Evolutionary conservation across 1,140 invertebrate genomes (phyloP), one percentile per base, ranked within the genome.

Genomic region (Trichonephila clavata): DNA sequence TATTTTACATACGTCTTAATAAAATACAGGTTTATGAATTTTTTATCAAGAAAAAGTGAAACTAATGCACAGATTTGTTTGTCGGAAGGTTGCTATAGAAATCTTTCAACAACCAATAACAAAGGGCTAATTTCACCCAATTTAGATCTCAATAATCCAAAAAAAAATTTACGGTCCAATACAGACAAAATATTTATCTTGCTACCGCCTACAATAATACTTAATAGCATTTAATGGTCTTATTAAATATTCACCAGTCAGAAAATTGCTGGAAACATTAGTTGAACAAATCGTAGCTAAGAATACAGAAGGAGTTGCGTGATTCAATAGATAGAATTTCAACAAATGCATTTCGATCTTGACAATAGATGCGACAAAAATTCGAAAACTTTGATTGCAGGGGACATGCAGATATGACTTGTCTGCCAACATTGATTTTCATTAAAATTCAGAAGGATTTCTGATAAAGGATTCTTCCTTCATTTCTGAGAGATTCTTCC

Each of bases 1-100:
- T 77, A 77, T 77, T 77, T 77, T 77, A 39, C 71, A 77, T 77
- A 32, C 27, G 13, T 77, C 68, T 77, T 77, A 77, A 77, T 77
- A 77, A 77, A 77, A 77, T 16, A 27, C 16, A 39, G 13, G 27
- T 14, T 32, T 77, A 13, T 77, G 71, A 77, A 32, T 77, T 39
- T 77, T 77, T 77, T 32, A 32, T 39, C 14, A 77, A 77, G 71
- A 39, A 77, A 77, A 32, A 63, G 61, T 63, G 32, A 77, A 77
- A 77, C 39, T 77, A 77, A 77, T 18, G 71, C 27, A 18, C 71
- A 32, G 71, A 77, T 77, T 77, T 77, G 71, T 77, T 39, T 77
- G 27, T 77, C 39, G 27, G 32, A 77, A 77, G 27, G 71, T 77
- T 77, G 14, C 71, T 27, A 77, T 77, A 77, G 71, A 32, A 77